Base-by-base conservation (phyloP, 2,113 vertebrate species). In the Aleadryas rufinucha region DNA sequence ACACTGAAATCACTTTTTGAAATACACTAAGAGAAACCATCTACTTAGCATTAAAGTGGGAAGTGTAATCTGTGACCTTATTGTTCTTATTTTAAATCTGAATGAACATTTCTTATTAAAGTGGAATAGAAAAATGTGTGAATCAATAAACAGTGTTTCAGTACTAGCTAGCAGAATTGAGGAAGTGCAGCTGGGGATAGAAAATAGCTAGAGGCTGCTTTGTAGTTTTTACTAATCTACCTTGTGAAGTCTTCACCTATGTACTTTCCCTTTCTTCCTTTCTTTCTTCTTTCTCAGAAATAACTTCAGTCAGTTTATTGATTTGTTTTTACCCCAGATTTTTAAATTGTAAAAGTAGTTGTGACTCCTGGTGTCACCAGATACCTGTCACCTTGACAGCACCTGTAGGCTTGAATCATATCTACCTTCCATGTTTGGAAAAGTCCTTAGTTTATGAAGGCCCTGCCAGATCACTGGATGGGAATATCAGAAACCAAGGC, bases 221-320 rank as follows among this genome's bases (percentile, higher is more conserved):
- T 88, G 63, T 68, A 87, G 60, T 70, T 87, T 37, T 88, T 92
- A 57, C 63, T 56, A 42, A 92, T 65, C 33, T 85, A 49, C 52
- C n/a, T 47, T 76, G 35, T 90, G 81, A 96, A 93, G 86, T 79
- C 45, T 84, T 95, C 80, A 93, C 45, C 49, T 95, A 11, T 90
- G n/a, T 78, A 59, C 33, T 53, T 82, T 56, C 60, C 52, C 21
- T 63, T 85, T 68, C 59, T 87, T 63, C 10, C 22, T 80, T 77
- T 18, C 61, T 70, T 91, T 59, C 16, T 87, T 91, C 80, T 96
- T 93, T 95, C 63, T 93, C 79, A 74, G 77, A 93, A 97, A 83
- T 69, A 94, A 53, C 72, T 64, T 96, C 77, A 78, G 84, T 92
- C 91, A 90, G 47, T 80, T 95, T 93, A 96, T 96, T 83, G 82